Evolutionary conservation across 2,797 vertebrate genomes (phyloP).

Genomic region (Pelobates cultripes): DNA sequence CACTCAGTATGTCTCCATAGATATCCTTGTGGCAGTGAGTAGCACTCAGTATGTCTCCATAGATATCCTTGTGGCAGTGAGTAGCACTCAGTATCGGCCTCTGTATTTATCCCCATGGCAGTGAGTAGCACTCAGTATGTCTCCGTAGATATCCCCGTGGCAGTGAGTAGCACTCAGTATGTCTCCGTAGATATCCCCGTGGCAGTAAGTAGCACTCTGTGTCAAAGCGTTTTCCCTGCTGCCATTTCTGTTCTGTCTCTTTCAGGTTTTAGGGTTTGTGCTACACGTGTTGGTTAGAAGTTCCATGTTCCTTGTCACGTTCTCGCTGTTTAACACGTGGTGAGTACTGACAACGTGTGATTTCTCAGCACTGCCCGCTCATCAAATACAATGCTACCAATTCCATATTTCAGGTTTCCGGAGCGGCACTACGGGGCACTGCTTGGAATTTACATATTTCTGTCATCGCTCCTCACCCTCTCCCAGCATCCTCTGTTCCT

Average conservation of each 20-base stretch:
- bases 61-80: too few species aligned
- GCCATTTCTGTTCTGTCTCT: not conserved
- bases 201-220: too few species aligned
- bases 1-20: too few species aligned
- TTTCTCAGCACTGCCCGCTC: not conserved
- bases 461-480: slow-evolving; percentile 3
- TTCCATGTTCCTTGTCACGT: slow-evolving; percentile 23
- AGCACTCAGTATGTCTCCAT: too few species aligned
- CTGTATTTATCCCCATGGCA: too few species aligned
- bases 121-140: too few species aligned
- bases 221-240: too few species aligned
- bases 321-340: slow-evolving; percentile 11
- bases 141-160: too few species aligned
- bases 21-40: too few species aligned
- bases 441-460: slow-evolving; percentile 19
- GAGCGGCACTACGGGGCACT: slow-evolving; percentile 24
- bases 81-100: too few species aligned
- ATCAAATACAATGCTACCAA: not conserved
- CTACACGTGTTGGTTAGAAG: slow-evolving; percentile 27
- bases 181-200: too few species aligned
- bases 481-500: slow-evolving; percentile 31
- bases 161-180: too few species aligned
- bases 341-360: slow-evolving; percentile 8
- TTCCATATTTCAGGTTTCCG: slow-evolving; percentile 23
- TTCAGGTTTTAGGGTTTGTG: slow-evolving; percentile 19